phyloP scores from a whole-genome alignment of 2,797 vertebrate genomes.

The Acanthurus lineatus region DNA sequence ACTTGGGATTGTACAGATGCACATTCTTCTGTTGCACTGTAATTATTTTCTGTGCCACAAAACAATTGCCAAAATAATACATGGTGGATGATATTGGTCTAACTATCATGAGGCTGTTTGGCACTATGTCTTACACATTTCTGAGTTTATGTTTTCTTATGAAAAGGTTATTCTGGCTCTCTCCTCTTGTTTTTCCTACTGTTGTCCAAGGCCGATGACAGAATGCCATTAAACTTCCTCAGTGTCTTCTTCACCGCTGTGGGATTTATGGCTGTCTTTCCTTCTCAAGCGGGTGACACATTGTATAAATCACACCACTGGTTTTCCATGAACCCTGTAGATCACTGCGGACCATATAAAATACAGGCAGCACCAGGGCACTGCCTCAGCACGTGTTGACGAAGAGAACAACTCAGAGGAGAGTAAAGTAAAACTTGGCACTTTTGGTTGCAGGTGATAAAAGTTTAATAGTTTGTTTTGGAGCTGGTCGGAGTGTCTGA shows the following conservation, averaged over 20 bases:
- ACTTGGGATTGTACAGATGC: conserved; percentile 69
- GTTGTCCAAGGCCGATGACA: conserved; percentile 45
- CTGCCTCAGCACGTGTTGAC: conserved; percentile 28
- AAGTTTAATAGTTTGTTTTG: conserved; percentile 81
- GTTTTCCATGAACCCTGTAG: conserved; percentile 58
- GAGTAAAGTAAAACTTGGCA: conserved; percentile 47
- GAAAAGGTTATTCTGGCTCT: conserved; percentile 37
- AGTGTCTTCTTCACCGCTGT: conserved; percentile 35
- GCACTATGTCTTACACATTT: conserved; percentile 20
- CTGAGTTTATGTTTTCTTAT: conserved; percentile 60
- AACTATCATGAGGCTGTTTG: conserved; percentile 37
- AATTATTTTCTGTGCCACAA: conserved; percentile 74
- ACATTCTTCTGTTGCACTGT: conserved; percentile 74
- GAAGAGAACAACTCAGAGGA: conserved; percentile 23
- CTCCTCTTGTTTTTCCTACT: conserved; percentile 45
- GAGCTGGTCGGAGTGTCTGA: conserved; percentile 56
- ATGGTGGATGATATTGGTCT: conserved; percentile 53
- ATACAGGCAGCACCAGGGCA: conserved; percentile 39
- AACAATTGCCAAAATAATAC: conserved; percentile 65
- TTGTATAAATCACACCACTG: conserved; percentile 53
- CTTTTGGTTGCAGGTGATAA: conserved; percentile 63
- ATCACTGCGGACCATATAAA: conserved; percentile 33
- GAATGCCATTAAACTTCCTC: conserved; percentile 63
- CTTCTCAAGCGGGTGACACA: conserved; percentile 48
- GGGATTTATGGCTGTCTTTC: conserved; percentile 52